A percentile compares a stretch with the other conserved stretches of the same genome.
phyloP scores from a whole-genome alignment of 2,888 invertebrate species.

The Caenorhabditis drosophilae region DNA sequence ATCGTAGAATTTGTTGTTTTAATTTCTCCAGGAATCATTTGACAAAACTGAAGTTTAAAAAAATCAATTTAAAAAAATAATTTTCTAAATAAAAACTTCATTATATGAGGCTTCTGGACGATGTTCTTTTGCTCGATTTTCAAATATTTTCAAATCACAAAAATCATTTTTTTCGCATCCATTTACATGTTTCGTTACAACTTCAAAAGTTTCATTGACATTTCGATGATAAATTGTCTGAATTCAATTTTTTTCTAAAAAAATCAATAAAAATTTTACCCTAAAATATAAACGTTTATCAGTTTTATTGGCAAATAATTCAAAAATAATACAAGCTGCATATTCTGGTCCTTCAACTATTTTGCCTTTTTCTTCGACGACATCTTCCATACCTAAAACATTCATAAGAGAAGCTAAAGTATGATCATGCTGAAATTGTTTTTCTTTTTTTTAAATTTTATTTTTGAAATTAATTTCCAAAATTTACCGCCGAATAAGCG shows the following conservation, averaged over 20 bases:
- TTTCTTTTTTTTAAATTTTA: conserved; percentile 2
- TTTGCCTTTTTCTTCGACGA: not conserved
- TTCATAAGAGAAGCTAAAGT: not conserved
- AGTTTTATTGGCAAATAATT: conserved; percentile 12
- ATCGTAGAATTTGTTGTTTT: no score
- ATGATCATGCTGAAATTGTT: not conserved
- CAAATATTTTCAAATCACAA: conserved; percentile 13
- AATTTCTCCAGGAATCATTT: no score
- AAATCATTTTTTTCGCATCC: conserved; percentile 8
- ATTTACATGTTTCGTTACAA: conserved; percentile 9
- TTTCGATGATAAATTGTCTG: conserved; percentile 15
- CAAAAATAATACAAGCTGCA: conserved; percentile 11
- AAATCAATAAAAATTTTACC: not conserved
- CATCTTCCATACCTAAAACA: not conserved
- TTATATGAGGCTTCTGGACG: no score
- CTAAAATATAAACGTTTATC: conserved; percentile 8
- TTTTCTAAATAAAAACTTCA: no score
- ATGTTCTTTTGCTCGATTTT: conserved; percentile 11
- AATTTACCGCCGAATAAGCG: conserved; percentile 24
- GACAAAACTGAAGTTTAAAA: no score
- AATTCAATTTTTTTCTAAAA: not conserved
- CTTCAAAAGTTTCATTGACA: conserved; percentile 6
- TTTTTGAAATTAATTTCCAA: conserved; percentile 9
- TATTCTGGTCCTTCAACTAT: conserved; percentile 23
- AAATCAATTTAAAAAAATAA: no score